Conservation (phyloP, 2,888 invertebrate species). For the Sceliomorpha sp. region DNA sequence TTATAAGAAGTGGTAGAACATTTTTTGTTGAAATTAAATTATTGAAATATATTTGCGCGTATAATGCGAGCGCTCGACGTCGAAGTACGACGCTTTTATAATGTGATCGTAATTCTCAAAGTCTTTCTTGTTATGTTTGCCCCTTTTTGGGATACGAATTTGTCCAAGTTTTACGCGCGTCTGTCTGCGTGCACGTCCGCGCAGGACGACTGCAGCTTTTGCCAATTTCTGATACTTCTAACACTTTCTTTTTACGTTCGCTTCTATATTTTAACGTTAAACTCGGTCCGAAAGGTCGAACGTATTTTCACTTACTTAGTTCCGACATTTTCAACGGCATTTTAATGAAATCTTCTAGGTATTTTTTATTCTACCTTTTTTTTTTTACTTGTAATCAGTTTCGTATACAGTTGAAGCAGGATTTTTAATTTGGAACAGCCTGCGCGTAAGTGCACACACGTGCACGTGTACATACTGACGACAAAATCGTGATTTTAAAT, state of each 20-base stretch:
- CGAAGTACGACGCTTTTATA: conserved; percentile 63
- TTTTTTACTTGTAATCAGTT: too few species aligned
- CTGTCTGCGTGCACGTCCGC: conserved; percentile 15
- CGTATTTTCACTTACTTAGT: too few species aligned
- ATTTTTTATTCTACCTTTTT: too few species aligned
- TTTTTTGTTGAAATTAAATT: conserved; percentile 77
- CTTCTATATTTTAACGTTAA: too few species aligned
- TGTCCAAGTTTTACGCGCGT: conserved; percentile 15
- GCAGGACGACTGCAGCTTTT: conserved; percentile 21
- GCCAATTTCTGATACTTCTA: too few species aligned
- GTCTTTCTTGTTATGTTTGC: conserved; percentile 58
- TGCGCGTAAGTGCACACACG: conserved; percentile 31
- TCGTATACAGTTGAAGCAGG: too few species aligned
- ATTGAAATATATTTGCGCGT: conserved; percentile 65
- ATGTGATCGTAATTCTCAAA: conserved; percentile 69
- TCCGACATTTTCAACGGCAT: too few species aligned
- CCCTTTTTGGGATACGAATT: conserved; percentile 34
- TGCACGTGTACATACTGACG: conserved; percentile 48
- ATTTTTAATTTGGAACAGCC: conserved; percentile 31
- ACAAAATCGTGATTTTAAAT: conserved; percentile 44
- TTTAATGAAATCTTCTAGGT: too few species aligned
- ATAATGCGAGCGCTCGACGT: conserved; percentile 62
- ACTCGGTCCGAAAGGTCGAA: too few species aligned
- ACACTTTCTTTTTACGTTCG: too few species aligned
- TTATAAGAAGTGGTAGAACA: too few species aligned